Evolutionary conservation across 1,140 invertebrate species (phyloP).

Genomic region (Macrocentrus cingulum): DNA sequence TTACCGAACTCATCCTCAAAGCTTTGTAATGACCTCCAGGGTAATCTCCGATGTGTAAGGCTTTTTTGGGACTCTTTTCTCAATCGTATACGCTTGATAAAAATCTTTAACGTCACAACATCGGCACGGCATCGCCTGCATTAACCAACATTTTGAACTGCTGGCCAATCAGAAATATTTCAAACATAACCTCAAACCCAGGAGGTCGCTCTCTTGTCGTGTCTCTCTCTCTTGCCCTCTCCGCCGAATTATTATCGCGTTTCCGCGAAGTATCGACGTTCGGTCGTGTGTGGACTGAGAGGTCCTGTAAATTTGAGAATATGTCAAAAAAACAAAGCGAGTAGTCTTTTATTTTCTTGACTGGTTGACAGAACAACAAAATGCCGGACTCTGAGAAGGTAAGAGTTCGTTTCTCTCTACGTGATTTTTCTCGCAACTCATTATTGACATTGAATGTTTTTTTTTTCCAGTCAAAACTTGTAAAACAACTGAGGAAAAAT

Average conservation of each 20-base stretch:
- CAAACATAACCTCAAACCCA: conserved; percentile 34
- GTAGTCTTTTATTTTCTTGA: background rate
- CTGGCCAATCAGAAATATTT: conserved; percentile 41
- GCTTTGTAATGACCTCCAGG: conserved; percentile 1
- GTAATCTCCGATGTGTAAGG: conserved; percentile 14
- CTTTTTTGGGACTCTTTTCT: conserved; percentile 13
- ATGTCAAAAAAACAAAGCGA: too few relatives aligned
- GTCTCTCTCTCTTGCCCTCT: conserved; percentile 20
- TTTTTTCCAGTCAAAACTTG: conserved; percentile 66
- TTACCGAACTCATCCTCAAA: conserved; percentile 29
- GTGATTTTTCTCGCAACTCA: background rate
- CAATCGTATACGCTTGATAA: conserved; percentile 19
- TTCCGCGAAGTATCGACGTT: conserved; percentile 6
- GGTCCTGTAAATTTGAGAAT: too few relatives aligned
- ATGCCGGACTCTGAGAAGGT: conserved; percentile 15
- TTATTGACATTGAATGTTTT: conserved; percentile 6
- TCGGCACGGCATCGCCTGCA: conserved; percentile 45
- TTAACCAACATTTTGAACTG: conserved; percentile 57
- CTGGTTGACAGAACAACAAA: background rate
- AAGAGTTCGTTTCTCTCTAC: background rate
- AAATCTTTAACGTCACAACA: conserved; percentile 54
- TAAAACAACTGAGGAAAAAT: conserved; percentile 72
- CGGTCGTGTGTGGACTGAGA: too few relatives aligned
- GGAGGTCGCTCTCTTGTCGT: conserved; percentile 30
- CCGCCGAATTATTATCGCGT: background rate